Evolutionary conservation across 2,113 vertebrate genomes (phyloP).

Genomic region (Limanda limanda): DNA sequence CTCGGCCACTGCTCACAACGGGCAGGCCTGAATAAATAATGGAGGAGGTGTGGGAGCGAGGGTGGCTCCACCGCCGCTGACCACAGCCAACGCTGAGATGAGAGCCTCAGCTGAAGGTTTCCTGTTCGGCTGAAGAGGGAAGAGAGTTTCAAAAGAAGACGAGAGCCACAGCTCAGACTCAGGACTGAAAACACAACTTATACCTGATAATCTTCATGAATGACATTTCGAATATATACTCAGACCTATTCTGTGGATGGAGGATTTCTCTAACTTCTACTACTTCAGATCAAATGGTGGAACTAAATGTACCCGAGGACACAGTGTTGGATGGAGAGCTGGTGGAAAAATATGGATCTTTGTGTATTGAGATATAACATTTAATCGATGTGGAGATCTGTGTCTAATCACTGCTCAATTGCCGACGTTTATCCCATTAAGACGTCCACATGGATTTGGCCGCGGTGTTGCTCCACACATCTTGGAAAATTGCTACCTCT

Average conservation of each 20-base stretch:
- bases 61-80: slow-evolving; percentile 24
- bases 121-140: slow-evolving; percentile 23
- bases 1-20: slow-evolving; percentile 38
- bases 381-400: neutral
- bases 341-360: too few species aligned
- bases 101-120: slow-evolving; percentile 33
- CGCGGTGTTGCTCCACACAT: neutral
- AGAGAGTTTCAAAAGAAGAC: neutral
- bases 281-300: slow-evolving; percentile 8
- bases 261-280: neutral
- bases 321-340: neutral
- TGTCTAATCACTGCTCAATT: neutral
- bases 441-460: neutral
- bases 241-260: neutral
- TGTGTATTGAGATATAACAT: neutral
- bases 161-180: neutral
- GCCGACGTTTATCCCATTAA: too few species aligned
- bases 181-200: neutral
- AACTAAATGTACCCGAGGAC: slow-evolving; percentile 20
- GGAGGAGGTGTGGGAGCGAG: slow-evolving; percentile 18
- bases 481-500: neutral
- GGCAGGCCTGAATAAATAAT: slow-evolving; percentile 69
- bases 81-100: slow-evolving; percentile 28
- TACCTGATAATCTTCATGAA: neutral
- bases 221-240: neutral